Evolutionary conservation across 1,140 invertebrate genomes (phyloP), one percentile per base, ranked within the genome.

Genomic region (Brachionus paranguensis): DNA sequence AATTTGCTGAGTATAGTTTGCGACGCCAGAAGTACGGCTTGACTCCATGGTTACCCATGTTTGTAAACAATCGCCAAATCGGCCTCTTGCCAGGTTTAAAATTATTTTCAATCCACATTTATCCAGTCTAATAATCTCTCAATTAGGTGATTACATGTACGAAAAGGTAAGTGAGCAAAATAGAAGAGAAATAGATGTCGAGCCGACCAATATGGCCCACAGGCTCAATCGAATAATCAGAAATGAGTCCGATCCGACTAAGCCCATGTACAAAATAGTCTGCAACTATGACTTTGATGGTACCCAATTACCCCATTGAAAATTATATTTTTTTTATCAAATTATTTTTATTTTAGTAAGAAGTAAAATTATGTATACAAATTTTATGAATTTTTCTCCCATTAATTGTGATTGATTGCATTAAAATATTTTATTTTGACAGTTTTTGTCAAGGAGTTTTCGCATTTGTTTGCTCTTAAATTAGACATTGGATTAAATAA

Each of bases 321-420:
- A 12, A 24, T 14, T 43, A 43, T 20, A 27, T 7, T 76, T 50
- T 76, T 76, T 11, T 14, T 3, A 20, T 29, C 10, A 76, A 76
- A 50, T 47, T 50, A 17, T 76, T 41, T 72, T 72, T 72, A 43
- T 43, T 72, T n/a, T n/a, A 76, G 72, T 76, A 12, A 76, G 47
- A 76, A 76, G 72, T 76, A 76, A 76, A 76, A 50, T 76, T 47
- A 27, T 76, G 41, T 76, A 76, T n/a, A 50, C 70, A 45, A 74
- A 47, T 74, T 41, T 43, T 43, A 4, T 74, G 17, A 74, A 74
- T 74, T 33, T 37, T 41, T 41, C 33, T 37, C 14, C 37, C 37
- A 37, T 70, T 33, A 70, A 70, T 70, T 70, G 65, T 14, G 11
- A 64, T 14, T 64, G 17, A 24, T 64, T 24, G 12, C 12, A 64